phyloP scores from a whole-genome alignment of 2,113 vertebrate species.

The Neogobius melanostomus region DNA sequence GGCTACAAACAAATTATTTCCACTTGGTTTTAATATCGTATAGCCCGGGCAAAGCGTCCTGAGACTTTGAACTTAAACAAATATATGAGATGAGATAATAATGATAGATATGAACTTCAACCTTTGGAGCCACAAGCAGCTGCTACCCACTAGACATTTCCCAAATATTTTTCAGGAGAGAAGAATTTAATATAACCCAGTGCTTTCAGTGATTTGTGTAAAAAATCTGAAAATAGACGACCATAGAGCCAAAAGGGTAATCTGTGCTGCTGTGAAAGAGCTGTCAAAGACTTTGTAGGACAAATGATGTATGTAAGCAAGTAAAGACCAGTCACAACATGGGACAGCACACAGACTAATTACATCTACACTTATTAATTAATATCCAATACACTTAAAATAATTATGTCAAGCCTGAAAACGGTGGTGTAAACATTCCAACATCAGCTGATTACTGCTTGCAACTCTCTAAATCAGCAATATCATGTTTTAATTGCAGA shows the following conservation, averaged over 20 bases:
- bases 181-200: conserved; percentile 6
- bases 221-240: background rate
- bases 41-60: background rate
- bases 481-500: too few relatives aligned
- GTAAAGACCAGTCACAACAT: too few relatives aligned
- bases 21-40: background rate
- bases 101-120: background rate
- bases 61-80: conserved; percentile 1
- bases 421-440: too few relatives aligned
- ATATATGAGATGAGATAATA: background rate
- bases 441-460: too few relatives aligned
- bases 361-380: background rate
- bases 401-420: background rate
- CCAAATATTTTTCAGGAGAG: background rate
- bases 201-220: conserved; percentile 5
- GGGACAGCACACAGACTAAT: background rate
- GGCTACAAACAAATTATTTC: background rate
- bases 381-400: background rate
- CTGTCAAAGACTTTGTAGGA: background rate
- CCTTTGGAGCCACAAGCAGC: background rate
- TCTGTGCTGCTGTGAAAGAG: background rate
- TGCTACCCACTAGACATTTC: background rate
- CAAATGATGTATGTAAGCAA: too few relatives aligned
- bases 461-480: background rate
- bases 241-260: background rate